Evolutionary conservation across 2,888 invertebrate species (phyloP).

Genomic region (Syritta pipiens): DNA sequence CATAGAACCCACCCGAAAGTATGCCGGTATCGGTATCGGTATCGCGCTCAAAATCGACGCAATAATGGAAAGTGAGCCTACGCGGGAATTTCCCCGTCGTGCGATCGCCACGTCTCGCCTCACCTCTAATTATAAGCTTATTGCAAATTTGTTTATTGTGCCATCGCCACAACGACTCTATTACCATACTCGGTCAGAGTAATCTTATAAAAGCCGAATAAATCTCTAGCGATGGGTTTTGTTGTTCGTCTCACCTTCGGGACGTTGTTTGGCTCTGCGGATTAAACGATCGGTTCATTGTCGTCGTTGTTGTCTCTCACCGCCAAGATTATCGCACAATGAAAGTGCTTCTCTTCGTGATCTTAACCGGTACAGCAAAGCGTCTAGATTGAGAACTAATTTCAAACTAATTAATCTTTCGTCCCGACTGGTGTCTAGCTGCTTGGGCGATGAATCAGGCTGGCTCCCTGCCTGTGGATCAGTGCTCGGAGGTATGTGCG

Average conservation of each 20-base stretch:
- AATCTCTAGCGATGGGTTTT: constrained; percentile 13
- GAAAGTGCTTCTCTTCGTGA: constrained; percentile 26
- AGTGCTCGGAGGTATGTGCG: constrained; percentile 57
- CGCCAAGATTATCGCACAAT: constrained; percentile 13
- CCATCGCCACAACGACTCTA: constrained; percentile 5
- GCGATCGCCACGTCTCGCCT: not conserved
- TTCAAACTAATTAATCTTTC: constrained; percentile 11
- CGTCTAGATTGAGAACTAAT: not conserved
- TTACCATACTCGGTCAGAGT: not conserved
- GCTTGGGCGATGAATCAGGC: not conserved
- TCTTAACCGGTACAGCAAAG: constrained; percentile 22
- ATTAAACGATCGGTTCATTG: not conserved
- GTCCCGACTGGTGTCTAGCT: constrained; percentile 7
- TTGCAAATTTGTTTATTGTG: constrained; percentile 30
- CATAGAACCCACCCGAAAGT: not conserved
- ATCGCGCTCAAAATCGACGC: not conserved
- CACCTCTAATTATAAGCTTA: constrained; percentile 22
- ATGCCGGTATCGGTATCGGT: too few relatives aligned
- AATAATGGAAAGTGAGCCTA: not conserved
- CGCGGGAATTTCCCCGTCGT: too few relatives aligned
- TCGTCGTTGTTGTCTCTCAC: not conserved
- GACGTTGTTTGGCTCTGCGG: not conserved
- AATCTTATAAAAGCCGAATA: constrained; percentile 35
- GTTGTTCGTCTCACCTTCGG: constrained; percentile 13
- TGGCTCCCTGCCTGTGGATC: constrained; percentile 33